Evolutionary conservation across 2,113 vertebrate species (phyloP), one percentile per base, ranked within the genome.

Genomic region (Aepyceros melampus): DNA sequence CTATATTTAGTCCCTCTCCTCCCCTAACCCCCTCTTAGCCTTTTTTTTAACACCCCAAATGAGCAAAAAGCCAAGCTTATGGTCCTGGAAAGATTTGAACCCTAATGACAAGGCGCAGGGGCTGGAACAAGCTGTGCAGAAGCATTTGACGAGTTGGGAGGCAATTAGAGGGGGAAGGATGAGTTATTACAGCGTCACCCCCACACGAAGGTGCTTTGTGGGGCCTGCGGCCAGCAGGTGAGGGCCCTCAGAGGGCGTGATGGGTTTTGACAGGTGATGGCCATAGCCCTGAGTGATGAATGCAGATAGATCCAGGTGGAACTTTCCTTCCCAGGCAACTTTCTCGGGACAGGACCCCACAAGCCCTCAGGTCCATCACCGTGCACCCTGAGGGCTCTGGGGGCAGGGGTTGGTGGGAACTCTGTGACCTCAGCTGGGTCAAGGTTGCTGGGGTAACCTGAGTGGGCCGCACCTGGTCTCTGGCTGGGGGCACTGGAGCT

Each of bases 1-100:
- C 95, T 98, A 95, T 89, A 87, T 92, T 98, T 98, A 81, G 97
- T 64, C 27, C 7, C 23, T 81, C 97, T 97, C 67, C 86, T 88
- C 84, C 91, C 55, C 58, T 67, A 87, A 45, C 40, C 7, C 60
- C 33, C 64, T 58, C 71, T 89, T 47, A 88, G 76, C 29, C 29
- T 53, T 47, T 78, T 56, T 56, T 71, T 64, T 51, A 95, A 88
- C 62, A 45, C 92, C 62, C 67, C 94, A 97, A 84, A 95, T 49
- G 25, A 79, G 78, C 51, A 81, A 87, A 94, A 92, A 96, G 55
- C 67, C 82, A 64, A 89, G 31, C 49, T 62, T 19, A 27, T 43
- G 31, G 21, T 81, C 55, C 15, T 19, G 51, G 76, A 33, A 74
- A 51, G 88, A 84, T 90, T 86, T 76, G 89, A 79, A 74, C 67